Evolutionary conservation across 2,888 invertebrate genomes (phyloP).

Genomic region (Trissonchulus sp.): DNA sequence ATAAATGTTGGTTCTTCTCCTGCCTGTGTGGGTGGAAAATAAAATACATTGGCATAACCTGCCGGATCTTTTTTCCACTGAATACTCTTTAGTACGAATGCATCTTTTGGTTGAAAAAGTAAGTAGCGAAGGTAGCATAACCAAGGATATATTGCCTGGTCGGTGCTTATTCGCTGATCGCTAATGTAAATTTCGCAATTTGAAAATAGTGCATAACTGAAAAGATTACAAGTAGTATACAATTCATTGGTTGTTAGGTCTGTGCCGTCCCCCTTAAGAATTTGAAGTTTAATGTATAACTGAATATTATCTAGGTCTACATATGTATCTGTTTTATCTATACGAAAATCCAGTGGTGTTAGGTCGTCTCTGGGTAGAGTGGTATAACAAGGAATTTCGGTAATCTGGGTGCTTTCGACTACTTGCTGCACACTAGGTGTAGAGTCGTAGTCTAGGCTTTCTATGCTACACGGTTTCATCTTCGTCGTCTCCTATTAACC

Average conservation of each 20-base stretch:
- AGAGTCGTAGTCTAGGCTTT: conserved; percentile 10
- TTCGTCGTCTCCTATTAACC: too few species aligned
- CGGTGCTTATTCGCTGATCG: background rate
- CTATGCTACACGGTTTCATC: conserved; percentile 14
- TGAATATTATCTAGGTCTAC: conserved; percentile 9
- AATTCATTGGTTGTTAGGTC: background rate
- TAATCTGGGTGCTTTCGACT: conserved; percentile 11
- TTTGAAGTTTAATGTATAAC: conserved; percentile 5
- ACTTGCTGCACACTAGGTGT: background rate
- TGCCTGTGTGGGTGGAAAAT: too few species aligned
- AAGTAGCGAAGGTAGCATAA: background rate
- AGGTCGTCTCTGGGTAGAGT: conserved; percentile 10
- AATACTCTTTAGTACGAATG: background rate
- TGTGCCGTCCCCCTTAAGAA: conserved; percentile 11
- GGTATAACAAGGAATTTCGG: conserved; percentile 23
- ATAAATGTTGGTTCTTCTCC: too few species aligned
- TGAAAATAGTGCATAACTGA: conserved; percentile 7
- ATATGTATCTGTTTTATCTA: background rate
- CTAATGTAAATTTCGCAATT: background rate
- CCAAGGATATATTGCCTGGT: background rate
- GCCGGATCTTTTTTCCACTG: background rate
- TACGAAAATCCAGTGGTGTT: background rate
- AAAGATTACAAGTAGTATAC: conserved; percentile 6
- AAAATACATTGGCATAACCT: too few species aligned
- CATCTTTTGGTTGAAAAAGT: background rate